Percentiles rank a stretch among this genome's conserved stretches.
Conservation (phyloP, 2,888 invertebrate genomes). For the Cheilosia grossa region DNA sequence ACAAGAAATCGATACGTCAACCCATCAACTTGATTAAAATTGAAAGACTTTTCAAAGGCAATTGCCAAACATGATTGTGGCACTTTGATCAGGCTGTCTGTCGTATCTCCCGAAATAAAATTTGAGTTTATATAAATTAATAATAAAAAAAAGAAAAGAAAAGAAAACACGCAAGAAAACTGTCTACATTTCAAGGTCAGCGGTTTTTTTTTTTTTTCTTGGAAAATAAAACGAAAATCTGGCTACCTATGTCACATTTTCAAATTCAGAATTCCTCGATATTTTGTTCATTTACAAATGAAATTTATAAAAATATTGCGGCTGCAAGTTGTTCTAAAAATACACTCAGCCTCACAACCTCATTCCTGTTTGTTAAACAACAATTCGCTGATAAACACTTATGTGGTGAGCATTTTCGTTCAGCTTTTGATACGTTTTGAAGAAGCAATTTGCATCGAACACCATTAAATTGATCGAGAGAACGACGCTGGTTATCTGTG, state of each 20-base stretch:
- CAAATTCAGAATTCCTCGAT: no score
- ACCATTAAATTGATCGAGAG: background rate
- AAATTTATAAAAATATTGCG: no score
- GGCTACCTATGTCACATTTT: no score
- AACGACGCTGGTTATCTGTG: no score
- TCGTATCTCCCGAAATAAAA: constrained; percentile 5
- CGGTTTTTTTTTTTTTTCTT: background rate
- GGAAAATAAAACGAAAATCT: no score
- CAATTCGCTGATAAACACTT: background rate
- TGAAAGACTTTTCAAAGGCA: no score
- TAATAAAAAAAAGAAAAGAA: no score
- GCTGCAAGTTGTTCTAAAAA: constrained; percentile 11
- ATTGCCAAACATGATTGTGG: no score
- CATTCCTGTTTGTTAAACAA: background rate
- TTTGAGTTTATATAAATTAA: constrained; percentile 15
- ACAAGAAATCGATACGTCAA: background rate
- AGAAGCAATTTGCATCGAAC: constrained; percentile 8
- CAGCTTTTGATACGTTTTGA: background rate
- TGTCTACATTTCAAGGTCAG: constrained; percentile 27
- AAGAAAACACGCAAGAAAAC: no score
- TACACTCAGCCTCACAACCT: background rate
- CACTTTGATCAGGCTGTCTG: no score
- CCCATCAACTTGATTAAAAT: constrained; percentile 4
- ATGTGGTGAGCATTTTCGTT: background rate
- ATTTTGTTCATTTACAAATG: no score